Evolutionary conservation across 2,888 invertebrate genomes (phyloP).

Genomic region (Sesia bembeciformis): DNA sequence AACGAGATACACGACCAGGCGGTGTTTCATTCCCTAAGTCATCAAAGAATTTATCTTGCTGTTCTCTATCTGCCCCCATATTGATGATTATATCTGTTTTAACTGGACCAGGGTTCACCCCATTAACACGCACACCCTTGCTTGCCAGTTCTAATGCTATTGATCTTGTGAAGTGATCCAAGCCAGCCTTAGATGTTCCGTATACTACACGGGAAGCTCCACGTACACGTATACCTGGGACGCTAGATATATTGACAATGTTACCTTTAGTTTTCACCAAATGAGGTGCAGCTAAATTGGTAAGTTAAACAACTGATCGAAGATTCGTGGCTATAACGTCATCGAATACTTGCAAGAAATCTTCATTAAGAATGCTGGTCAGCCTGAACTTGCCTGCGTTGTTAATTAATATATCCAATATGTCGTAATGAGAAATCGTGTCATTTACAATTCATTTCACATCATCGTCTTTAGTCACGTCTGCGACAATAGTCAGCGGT

Average conservation of each 20-base stretch:
- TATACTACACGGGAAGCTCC: slow-evolving; percentile 7
- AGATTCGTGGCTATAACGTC: slow-evolving; percentile 21
- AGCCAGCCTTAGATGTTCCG: slow-evolving; percentile 79
- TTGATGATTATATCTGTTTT: slow-evolving; percentile 35
- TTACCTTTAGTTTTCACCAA: slow-evolving; percentile 25
- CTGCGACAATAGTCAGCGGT: slow-evolving; percentile 16
- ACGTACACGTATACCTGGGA: slow-evolving; percentile 2
- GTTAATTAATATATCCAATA: slow-evolving; percentile 23
- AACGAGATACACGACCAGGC: not conserved
- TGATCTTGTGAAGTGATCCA: slow-evolving; percentile 82
- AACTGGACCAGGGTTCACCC: slow-evolving; percentile 81
- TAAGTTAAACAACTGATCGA: slow-evolving; percentile 17
- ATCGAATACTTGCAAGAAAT: slow-evolving; percentile 18
- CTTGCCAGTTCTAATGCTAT: slow-evolving; percentile 77
- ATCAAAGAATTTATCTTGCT: not conserved
- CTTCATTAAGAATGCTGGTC: slow-evolving; percentile 12
- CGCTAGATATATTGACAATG: slow-evolving; percentile 27
- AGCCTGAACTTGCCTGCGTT: slow-evolving; percentile 19
- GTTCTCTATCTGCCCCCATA: slow-evolving; percentile 28
- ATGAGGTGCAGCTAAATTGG: slow-evolving; percentile 19
- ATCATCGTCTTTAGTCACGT: slow-evolving; percentile 21
- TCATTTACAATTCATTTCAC: slow-evolving; percentile 14
- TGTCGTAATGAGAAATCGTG: slow-evolving; percentile 16
- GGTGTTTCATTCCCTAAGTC: not conserved
- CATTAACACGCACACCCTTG: slow-evolving; percentile 76